Evolutionary conservation across 1,140 invertebrate genomes (phyloP).

Genomic region (Calephelis virginiensis): DNA sequence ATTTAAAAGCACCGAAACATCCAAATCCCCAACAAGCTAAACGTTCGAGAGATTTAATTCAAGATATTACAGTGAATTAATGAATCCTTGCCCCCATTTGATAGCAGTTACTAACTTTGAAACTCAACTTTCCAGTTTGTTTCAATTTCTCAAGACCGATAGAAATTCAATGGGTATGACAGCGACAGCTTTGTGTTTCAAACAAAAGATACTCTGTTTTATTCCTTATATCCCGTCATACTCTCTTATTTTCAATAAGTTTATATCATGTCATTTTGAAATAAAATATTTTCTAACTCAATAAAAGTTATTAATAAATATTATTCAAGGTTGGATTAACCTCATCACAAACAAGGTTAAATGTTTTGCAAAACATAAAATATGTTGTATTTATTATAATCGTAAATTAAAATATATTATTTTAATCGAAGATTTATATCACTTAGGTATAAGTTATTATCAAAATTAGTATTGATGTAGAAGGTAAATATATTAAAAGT

Average conservation of each 20-base stretch:
- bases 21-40: constrained; percentile 41
- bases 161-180: constrained; percentile 60
- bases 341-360: too few relatives aligned
- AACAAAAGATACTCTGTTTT: constrained; percentile 42
- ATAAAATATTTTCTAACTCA: too few relatives aligned
- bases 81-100: constrained; percentile 51
- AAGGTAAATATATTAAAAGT: too few relatives aligned
- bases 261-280: too few relatives aligned
- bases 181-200: constrained; percentile 44
- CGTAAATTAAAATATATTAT: too few relatives aligned
- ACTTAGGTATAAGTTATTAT: too few relatives aligned
- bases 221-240: constrained; percentile 34
- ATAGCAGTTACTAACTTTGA: constrained; percentile 53
- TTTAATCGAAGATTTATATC: too few relatives aligned
- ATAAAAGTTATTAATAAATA: too few relatives aligned
- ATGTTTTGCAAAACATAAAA: too few relatives aligned
- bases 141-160: constrained; percentile 71
- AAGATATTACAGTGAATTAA: constrained; percentile 64
- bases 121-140: constrained; percentile 64
- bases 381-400: too few relatives aligned
- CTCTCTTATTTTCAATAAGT: constrained; percentile 17
- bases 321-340: too few relatives aligned
- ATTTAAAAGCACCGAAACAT: constrained; percentile 36
- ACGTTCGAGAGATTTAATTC: constrained; percentile 59
- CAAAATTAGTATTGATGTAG: too few relatives aligned